Evolutionary conservation across 2,113 vertebrate species (phyloP), one percentile per base, ranked within the genome.

Genomic region (Hipposideros armiger): DNA sequence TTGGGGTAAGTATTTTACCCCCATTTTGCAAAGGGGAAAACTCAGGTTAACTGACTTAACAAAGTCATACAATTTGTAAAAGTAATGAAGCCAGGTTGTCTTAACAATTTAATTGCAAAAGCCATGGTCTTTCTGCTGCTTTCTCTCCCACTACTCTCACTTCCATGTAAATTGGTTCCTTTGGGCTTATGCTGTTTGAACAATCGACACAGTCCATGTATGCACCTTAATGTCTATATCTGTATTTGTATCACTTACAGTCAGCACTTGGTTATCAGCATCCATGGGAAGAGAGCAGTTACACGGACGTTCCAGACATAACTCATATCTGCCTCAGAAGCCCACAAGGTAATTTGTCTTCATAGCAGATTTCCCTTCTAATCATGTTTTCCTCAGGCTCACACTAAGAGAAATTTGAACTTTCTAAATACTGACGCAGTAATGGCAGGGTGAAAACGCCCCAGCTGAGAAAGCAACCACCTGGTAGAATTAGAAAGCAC

Each of bases 401-500:
- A 92, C 36, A 72, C 26, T 22, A 88, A 78, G 89, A 77, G 72
- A 84, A 87, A 84, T 26, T 77, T 52, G 77, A 94, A 30, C 24
- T 47, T 87, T 88, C 83, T 94, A 83, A 96, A 77, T 83, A 47
- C 40, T 54, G 30, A 52, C 20, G 24, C 24, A 42, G 36, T 4
- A 5, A 87, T 4, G n/a, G 50, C 24, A 66, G 56, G 26, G 36
- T 56, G 26, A 77, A 72, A 88, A 56, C n/a, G 2, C 60, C 47
- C 26, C 7, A 56, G 24, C 45, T 78, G 69, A 84, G 62, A 78
- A 96, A 50, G 70, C 20, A 81, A 36, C 73, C 6, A 40, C 40
- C 47, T n/a, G 24, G 36, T 58, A 64, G 50, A 4, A 28, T 50
- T n/a, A n/a, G 40, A 50, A 80, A 58, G 26, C 30, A 80, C 70